Base-by-base conservation (phyloP, 1,140 invertebrate species). In the Papilio machaon region DNA sequence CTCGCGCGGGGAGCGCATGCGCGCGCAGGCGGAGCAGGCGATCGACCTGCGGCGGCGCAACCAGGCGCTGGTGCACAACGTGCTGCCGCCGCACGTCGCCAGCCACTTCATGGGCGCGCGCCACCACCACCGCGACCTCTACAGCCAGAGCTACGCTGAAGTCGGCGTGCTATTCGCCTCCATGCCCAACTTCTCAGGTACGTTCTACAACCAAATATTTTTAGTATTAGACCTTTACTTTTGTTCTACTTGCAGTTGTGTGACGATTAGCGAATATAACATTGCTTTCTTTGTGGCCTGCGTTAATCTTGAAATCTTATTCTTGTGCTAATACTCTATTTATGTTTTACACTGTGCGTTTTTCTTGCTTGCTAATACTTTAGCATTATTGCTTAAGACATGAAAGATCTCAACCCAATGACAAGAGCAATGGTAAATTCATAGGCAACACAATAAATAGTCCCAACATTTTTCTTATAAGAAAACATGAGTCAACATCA, bases 141-240 rank as follows among this genome's bases (percentile, higher is more conserved):
- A 99, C 95, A 98, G 97, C 79, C 98, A 99, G 91, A 98, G 98
- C 94, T 99, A 98, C 92, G 96, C 98, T 0, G 97, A 98, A 88
- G 98, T 99, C 30, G 98, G 98, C 49, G 98, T 99, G 9, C 95
- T 99, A 5, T 99, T 99, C 91, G 98, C 98, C 47, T 98, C 98
- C 70, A 99, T 99, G 98, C 98, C 98, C 54, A 99, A 99, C 93
- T 99, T 99, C 93, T 96, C 97, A 87, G 97, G 97, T 97, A 84
- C 17, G 17, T 81, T 35, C 30, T 13, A 43, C n/a, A 7, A 9
- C 2, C 23, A 64, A 52, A 13, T 13, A 15, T 52, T 13, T 30
- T 3, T 10, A 52, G 49, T 1, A 52, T 52, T 52, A 2, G 38
- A 43, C 38, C 38, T 43, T 43, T 7, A 43, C 7, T 43, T 43